phyloP scores from a whole-genome alignment of 1,140 invertebrate species.

The Neodiprion lecontei region DNA sequence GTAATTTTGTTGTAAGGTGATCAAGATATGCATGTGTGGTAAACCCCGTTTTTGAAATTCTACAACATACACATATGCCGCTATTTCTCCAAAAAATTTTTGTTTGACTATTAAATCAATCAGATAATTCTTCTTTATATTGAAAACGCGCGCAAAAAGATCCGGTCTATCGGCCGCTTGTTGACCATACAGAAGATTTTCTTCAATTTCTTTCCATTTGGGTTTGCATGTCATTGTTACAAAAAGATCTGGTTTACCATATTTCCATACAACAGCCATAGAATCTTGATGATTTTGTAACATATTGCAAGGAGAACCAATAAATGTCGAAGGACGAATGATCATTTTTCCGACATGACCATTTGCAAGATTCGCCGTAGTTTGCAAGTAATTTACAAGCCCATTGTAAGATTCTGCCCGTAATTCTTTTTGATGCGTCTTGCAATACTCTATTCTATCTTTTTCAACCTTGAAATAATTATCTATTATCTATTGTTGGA shows the following conservation, averaged over 20 bases:
- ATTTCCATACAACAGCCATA: constrained; percentile 60
- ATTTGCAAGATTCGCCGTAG: constrained; percentile 34
- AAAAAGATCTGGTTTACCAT: constrained; percentile 42
- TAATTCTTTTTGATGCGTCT: constrained; percentile 24
- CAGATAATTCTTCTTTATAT: constrained; percentile 28
- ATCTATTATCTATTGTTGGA: constrained; percentile 26
- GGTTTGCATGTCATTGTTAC: constrained; percentile 59
- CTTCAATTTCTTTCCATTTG: constrained; percentile 44
- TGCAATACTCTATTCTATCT: constrained; percentile 19
- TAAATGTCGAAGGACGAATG: constrained; percentile 57
- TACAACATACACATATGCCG: constrained; percentile 51
- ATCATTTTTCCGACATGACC: constrained; percentile 47
- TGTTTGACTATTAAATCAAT: constrained; percentile 23
- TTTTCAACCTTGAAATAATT: constrained; percentile 22
- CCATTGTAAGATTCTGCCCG: constrained; percentile 24
- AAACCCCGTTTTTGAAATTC: constrained; percentile 63
- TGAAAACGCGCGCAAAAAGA: constrained; percentile 36
- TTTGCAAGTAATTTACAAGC: constrained; percentile 25
- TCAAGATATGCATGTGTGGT: constrained; percentile 56
- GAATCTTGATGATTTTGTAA: constrained; percentile 61
- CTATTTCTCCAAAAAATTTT: constrained; percentile 40
- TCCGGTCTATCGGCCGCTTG: constrained; percentile 39
- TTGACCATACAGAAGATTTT: constrained; percentile 42
- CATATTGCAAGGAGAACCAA: constrained; percentile 55
- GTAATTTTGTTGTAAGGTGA: constrained; percentile 39